phyloP scores from a whole-genome alignment of 1,140 invertebrate species.

The Papilio xuthus region DNA sequence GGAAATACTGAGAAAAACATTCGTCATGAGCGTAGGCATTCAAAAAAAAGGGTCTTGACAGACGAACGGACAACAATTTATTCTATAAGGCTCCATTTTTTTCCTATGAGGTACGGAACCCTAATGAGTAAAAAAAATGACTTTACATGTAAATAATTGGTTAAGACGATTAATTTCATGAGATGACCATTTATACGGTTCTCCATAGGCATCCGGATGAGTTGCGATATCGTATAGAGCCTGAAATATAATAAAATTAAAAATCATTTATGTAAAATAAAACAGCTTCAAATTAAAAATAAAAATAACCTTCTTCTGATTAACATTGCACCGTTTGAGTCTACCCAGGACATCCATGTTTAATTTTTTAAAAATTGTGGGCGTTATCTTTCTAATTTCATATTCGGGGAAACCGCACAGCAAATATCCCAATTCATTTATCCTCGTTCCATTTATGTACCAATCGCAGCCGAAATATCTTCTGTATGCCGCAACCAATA shows the following conservation, averaged over 20 bases:
- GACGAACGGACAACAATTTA: too few species aligned
- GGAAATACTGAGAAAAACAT: too few species aligned
- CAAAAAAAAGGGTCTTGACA: too few species aligned
- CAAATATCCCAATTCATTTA: conserved; percentile 70
- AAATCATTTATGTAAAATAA: not conserved
- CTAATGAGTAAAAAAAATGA: too few species aligned
- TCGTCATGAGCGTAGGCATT: too few species aligned
- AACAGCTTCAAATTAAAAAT: not conserved
- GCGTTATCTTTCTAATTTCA: conserved; percentile 61
- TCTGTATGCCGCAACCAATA: conserved; percentile 67
- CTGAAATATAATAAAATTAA: conserved; percentile 50
- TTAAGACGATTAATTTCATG: conserved; percentile 64
- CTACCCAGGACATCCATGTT: conserved; percentile 62
- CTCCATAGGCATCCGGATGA: conserved; percentile 61
- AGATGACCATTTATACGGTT: conserved; percentile 71
- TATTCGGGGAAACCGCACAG: conserved; percentile 67
- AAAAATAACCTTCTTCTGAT: conserved; percentile 62
- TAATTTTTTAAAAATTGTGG: conserved; percentile 60
- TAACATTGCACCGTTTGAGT: conserved; percentile 54
- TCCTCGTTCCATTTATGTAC: conserved; percentile 57
- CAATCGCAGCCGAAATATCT: conserved; percentile 65
- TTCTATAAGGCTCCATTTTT: too few species aligned
- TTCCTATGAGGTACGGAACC: too few species aligned
- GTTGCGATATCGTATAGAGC: conserved; percentile 66
- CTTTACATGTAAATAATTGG: conserved; percentile 63